Base-by-base conservation (phyloP, 2,113 vertebrate genomes). In the Tyto alba region DNA sequence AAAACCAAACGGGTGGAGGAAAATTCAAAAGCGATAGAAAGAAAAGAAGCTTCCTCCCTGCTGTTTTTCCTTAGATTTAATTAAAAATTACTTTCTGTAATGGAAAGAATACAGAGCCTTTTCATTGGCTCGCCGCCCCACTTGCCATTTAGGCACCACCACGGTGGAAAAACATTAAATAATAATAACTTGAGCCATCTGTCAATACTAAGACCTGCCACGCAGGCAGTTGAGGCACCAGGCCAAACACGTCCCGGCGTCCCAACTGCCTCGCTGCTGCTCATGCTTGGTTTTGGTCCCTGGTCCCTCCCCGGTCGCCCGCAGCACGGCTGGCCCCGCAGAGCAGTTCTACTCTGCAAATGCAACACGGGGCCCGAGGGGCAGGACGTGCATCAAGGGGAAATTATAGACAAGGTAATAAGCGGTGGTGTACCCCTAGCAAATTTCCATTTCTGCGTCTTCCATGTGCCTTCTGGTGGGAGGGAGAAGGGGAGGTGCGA, bases 241-340 rank as follows among this genome's bases (percentile, higher is more conserved):
- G 76, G 13, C 90, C 90, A 81, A 60, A 50, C 4, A 9, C 48
- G 53, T 52, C 75, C 20, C 56, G 9, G 82, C 38, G 0, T 11
- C 87, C 84, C 4, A 50, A 9, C 64, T 13, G 62, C 57, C 56
- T 25, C 21, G 1, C 50, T 0, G 13, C 12, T 15, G 69, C 66
- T 48, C 43, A 5, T 11, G 3, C 47, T 3, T 5, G 0, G 7
- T 1, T 48, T 9, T 0, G 2, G 13, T 64, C 40, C 36, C 52
- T 0, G 2, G 13, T 64, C 40, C 36, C 52, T 50, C 10, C 47
- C 41, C 1, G 5, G 13, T 36, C 6, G 2, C 55, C 55, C 8
- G 18, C 9, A 1, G n/a, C 2, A 18, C 17, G 5, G 5, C 21
- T 52, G 56, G 69, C 75, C 85, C 91, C 11, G 40, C 63, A 3